Conservation (phyloP, 2,113 vertebrate species). For the Coptodon bakossiorum region DNA sequence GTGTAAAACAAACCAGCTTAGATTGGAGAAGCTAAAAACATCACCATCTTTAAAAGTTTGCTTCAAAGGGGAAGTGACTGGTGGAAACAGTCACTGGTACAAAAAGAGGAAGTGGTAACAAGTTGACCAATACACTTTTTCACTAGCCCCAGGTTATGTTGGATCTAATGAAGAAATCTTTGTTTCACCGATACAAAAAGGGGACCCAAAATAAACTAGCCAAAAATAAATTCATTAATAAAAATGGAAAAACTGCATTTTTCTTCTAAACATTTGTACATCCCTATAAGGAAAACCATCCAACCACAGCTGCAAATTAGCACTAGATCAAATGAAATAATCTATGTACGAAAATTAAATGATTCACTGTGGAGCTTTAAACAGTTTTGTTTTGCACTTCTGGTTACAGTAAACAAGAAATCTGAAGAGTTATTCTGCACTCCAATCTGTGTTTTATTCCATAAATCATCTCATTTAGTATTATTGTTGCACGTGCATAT, state of each 20-base stretch:
- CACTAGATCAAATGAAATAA: background rate
- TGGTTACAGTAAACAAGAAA: background rate
- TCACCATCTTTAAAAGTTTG: background rate
- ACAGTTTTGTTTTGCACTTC: background rate
- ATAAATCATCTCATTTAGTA: background rate
- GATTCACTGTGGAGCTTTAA: background rate
- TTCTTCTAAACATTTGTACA: background rate
- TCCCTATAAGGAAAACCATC: rapidly evolving
- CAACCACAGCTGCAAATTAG: background rate
- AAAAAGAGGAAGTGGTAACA: background rate
- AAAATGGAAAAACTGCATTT: background rate
- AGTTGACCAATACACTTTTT: background rate
- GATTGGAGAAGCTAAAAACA: rapidly evolving
- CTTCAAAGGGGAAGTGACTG: background rate
- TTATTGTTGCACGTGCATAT: background rate
- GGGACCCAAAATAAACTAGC: background rate
- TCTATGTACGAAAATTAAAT: rapidly evolving
- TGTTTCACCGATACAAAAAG: background rate
- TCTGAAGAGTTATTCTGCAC: background rate
- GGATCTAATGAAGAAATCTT: background rate
- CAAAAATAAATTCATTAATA: background rate
- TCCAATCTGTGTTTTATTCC: background rate
- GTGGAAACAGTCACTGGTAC: background rate
- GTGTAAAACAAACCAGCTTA: background rate
- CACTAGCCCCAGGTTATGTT: background rate